A percentile compares a stretch with the other conserved stretches of the same genome.
Evolutionary conservation across 2,113 vertebrate genomes (phyloP).

Genomic region (Prolemur simus): DNA sequence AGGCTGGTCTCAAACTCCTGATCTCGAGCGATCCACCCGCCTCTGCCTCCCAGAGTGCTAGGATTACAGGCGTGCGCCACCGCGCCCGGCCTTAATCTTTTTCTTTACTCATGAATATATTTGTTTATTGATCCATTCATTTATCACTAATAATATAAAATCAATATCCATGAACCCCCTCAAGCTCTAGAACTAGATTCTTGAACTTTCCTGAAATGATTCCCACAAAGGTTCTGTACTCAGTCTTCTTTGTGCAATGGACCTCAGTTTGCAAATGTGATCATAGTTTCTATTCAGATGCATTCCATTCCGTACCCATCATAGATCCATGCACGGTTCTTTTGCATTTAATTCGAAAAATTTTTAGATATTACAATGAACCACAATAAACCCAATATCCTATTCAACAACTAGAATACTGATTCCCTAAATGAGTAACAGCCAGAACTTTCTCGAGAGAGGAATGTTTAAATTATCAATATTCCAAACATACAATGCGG

Average conservation of each 20-base stretch:
- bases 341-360: neutral
- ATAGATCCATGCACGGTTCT: neutral
- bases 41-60: too few relatives aligned
- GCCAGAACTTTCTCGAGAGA: neutral
- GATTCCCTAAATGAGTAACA: neutral
- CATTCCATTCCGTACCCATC: neutral
- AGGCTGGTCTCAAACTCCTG: too few relatives aligned
- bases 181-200: neutral
- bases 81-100: neutral
- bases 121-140: neutral
- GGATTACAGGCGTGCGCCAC: too few relatives aligned
- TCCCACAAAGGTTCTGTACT: rapidly evolving
- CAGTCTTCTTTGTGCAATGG: neutral
- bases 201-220: neutral
- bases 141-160: neutral
- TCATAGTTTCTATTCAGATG: neutral
- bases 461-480: neutral
- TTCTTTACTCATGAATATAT: neutral
- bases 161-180: neutral
- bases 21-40: too few relatives aligned
- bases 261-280: neutral
- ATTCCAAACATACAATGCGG: neutral
- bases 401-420: neutral
- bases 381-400: neutral
- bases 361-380: neutral